Conservation (phyloP, 2,113 vertebrate species). For the Oxyura jamaicensis region DNA sequence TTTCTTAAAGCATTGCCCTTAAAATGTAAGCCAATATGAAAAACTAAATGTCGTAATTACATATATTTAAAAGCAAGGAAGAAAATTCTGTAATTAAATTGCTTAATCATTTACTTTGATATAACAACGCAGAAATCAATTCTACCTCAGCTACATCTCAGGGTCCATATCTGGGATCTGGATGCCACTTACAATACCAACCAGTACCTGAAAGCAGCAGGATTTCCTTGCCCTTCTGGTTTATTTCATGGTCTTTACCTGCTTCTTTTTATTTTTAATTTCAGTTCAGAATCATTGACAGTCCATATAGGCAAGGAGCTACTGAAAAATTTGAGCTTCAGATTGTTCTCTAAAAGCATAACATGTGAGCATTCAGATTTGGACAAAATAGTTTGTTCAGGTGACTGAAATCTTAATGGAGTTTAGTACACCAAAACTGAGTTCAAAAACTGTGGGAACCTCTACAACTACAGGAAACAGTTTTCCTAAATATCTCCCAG, state of each 20-base stretch:
- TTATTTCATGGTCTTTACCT: neutral
- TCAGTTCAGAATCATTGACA: neutral
- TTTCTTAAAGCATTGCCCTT: neutral
- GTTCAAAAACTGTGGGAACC: neutral
- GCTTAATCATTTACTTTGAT: neutral
- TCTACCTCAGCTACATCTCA: neutral
- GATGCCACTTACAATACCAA: neutral
- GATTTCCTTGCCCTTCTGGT: neutral
- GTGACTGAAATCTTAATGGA: neutral
- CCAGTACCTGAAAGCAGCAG: neutral
- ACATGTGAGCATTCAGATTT: neutral
- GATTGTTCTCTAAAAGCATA: neutral
- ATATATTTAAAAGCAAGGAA: neutral
- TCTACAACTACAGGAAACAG: neutral
- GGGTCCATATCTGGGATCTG: fast-evolving
- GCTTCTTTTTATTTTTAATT: neutral
- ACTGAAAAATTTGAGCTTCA: neutral
- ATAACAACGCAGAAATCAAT: neutral
- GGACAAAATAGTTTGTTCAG: neutral
- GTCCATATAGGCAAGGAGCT: neutral
- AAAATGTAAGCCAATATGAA: neutral
- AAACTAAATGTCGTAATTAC: neutral
- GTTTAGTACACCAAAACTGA: neutral
- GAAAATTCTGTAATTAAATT: neutral
- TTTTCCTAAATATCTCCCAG: neutral